phyloP scores from a whole-genome alignment of 2,113 vertebrate genomes.

The Crotalus viridis region DNA sequence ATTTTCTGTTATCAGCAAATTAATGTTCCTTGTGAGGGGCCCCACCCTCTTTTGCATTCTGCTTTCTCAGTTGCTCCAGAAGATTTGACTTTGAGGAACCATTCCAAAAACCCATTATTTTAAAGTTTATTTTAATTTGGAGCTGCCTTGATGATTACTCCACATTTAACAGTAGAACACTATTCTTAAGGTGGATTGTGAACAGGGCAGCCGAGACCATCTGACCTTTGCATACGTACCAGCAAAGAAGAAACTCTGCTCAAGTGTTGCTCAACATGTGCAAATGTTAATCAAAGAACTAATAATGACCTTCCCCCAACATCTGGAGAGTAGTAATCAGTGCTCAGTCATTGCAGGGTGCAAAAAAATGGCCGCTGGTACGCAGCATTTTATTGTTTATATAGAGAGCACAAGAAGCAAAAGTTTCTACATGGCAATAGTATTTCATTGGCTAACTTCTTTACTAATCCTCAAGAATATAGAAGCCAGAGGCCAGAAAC shows the following conservation, averaged over 20 bases:
- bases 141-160: constrained; percentile 14
- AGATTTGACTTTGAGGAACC: constrained; percentile 46
- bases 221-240: neutral
- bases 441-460: no score
- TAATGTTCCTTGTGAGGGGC: constrained; percentile 29
- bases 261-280: neutral
- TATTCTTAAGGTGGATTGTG: neutral
- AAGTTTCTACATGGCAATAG: no score
- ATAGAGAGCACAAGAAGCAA: no score
- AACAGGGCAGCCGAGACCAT: neutral
- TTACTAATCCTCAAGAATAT: no score
- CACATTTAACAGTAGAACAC: constrained; percentile 35
- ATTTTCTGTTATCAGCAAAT: constrained; percentile 64
- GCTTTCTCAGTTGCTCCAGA: constrained; percentile 12
- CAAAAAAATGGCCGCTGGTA: no score
- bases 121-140: neutral
- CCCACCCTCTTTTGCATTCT: neutral
- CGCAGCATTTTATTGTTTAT: no score
- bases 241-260: neutral
- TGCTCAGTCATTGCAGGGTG: no score
- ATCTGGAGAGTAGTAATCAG: no score
- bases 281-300: neutral
- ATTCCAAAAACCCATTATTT: constrained; percentile 47
- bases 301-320: no score
- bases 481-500: no score